phyloP scores from a whole-genome alignment of 1,140 invertebrate genomes.

The Araneus ventricosus region DNA sequence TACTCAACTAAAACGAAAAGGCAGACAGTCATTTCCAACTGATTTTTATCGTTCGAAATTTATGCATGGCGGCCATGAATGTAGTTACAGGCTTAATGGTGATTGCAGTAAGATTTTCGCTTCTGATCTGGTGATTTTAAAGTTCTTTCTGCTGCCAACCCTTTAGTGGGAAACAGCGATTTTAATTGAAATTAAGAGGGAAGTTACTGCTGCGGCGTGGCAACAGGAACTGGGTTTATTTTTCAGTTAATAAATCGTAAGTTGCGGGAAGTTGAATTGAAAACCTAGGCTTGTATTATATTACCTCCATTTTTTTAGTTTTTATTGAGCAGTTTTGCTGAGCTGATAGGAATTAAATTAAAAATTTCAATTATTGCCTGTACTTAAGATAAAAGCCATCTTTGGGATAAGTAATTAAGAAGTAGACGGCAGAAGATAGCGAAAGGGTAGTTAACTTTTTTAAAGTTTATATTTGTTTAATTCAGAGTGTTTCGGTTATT shows the following conservation, averaged over 20 bases:
- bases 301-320: not conserved
- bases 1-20: constrained; percentile 16
- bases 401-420: not conserved
- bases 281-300: not conserved
- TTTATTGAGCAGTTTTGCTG: not conserved
- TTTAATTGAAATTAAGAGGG: constrained; percentile 20
- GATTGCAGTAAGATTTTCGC: not conserved
- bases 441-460: not conserved
- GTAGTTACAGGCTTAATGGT: constrained; percentile 1
- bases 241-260: not conserved
- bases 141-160: not conserved
- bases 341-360: not conserved
- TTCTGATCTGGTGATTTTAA: not conserved
- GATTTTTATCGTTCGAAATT: constrained; percentile 46
- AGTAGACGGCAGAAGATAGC: not conserved
- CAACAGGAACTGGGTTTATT: constrained; percentile 8
- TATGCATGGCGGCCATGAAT: not conserved
- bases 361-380: constrained; percentile 5
- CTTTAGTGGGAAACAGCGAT: not conserved
- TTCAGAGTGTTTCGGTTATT: not conserved
- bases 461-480: not conserved
- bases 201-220: not conserved
- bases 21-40: not conserved
- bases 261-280: not conserved
- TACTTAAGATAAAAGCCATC: not conserved